A percentile compares a stretch with the other conserved stretches of the same genome.
These are phyloP conservation scores for Pyrocoelia pectoralis DNA, from an alignment of 2,888 invertebrate species.

Conservation along the genomic window DNA sequence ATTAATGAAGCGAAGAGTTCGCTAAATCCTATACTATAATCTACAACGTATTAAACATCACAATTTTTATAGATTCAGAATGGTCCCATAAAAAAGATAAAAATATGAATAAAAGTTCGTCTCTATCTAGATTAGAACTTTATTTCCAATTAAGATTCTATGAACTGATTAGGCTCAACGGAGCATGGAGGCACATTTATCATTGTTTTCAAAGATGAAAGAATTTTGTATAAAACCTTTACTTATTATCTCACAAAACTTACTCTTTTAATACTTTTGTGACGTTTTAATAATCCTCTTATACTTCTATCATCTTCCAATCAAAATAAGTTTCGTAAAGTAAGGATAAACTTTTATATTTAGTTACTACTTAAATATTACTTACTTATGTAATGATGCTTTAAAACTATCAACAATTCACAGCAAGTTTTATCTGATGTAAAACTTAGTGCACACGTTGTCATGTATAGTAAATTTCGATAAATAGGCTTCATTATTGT, in stretches of 20 bases:
- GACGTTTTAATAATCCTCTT: slow-evolving; percentile 14
- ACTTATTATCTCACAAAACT: slow-evolving; percentile 12
- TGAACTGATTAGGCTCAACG: slow-evolving; percentile 14
- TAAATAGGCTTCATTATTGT: no score
- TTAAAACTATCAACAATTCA: no score
- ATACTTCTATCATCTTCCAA: slow-evolving; percentile 5
- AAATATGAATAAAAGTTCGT: slow-evolving; percentile 7
- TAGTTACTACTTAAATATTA: neutral
- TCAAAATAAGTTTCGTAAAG: neutral
- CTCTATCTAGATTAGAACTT: slow-evolving; percentile 12
- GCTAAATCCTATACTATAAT: slow-evolving; percentile 3
- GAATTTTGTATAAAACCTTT: slow-evolving; percentile 14
- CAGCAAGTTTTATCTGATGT: no score
- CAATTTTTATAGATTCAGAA: slow-evolving; percentile 9
- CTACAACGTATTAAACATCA: slow-evolving; percentile 5
- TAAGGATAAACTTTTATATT: neutral
- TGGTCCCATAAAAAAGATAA: slow-evolving; percentile 2
- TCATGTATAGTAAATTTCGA: no score
- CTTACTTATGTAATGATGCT: no score
- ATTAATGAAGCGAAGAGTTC: neutral
- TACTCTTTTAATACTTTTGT: slow-evolving; percentile 11
- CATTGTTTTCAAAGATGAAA: slow-evolving; percentile 16
- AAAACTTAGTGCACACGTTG: no score
- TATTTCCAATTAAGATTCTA: slow-evolving; percentile 20
- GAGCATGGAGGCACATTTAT: slow-evolving; percentile 18